Percentiles rank a stretch among this genome's conserved stretches.
phyloP scores from a whole-genome alignment of 2,113 vertebrate species.

The Seriola quinqueradiata region DNA sequence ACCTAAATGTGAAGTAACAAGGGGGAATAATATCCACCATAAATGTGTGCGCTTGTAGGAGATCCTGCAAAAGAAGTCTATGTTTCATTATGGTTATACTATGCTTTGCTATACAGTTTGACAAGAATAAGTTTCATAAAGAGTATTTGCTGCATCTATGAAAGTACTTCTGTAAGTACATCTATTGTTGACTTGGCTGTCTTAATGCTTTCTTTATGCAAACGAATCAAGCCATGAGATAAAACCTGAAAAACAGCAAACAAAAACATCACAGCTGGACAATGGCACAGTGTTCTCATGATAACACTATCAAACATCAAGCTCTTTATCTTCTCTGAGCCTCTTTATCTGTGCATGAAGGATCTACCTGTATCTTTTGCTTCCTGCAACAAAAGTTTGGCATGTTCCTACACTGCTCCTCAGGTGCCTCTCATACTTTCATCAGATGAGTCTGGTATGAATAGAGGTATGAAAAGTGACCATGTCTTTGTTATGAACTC shows the following conservation, averaged over 20 bases:
- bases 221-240: constrained; percentile 43
- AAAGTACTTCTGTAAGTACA: constrained; percentile 10
- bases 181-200: constrained; percentile 9
- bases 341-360: constrained; percentile 46
- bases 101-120: background rate
- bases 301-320: constrained; percentile 54
- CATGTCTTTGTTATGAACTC: constrained; percentile 30
- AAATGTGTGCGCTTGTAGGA: background rate
- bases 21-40: constrained; percentile 14
- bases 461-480: constrained; percentile 13
- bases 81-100: background rate
- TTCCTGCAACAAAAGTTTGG: constrained; percentile 44
- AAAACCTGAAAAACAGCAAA: constrained; percentile 41
- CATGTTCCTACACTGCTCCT: constrained; percentile 55
- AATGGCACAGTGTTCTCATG: constrained; percentile 51
- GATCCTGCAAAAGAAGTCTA: background rate
- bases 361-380: constrained; percentile 52
- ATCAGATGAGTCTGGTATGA: constrained; percentile 45
- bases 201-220: constrained; percentile 36
- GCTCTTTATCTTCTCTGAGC: constrained; percentile 35
- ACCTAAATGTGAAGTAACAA: constrained; percentile 28
- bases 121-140: background rate
- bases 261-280: constrained; percentile 44
- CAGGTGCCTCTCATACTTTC: constrained; percentile 28
- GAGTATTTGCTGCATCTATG: background rate